Evolutionary conservation across 1,140 invertebrate genomes (phyloP).

Genomic region (Aphidius ervi): DNA sequence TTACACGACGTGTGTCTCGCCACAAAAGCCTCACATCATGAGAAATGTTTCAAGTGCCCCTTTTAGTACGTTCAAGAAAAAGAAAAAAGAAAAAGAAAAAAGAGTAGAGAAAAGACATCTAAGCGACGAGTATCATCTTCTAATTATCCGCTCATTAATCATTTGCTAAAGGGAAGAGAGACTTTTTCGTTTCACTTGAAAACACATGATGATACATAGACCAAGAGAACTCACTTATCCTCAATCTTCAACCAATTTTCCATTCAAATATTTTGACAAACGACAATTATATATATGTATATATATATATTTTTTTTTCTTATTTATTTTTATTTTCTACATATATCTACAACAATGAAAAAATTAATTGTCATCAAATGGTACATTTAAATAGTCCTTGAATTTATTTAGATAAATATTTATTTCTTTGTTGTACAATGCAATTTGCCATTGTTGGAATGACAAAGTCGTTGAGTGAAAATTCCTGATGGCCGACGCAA

Average conservation of each 20-base stretch:
- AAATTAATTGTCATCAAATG: too few relatives aligned
- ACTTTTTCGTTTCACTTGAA: conserved; percentile 4
- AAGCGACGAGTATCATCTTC: conserved; percentile 22
- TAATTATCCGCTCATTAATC: conserved; percentile 28
- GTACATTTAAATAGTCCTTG: too few relatives aligned
- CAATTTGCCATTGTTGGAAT: conserved; percentile 2
- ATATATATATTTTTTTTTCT: neutral
- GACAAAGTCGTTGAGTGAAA: conserved; percentile 17
- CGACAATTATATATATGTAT: neutral
- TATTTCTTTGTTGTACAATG: too few relatives aligned
- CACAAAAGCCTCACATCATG: conserved; percentile 5
- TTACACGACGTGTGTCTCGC: conserved; percentile 10
- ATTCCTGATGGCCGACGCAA: conserved; percentile 20
- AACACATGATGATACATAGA: conserved; percentile 19
- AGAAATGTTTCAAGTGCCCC: conserved; percentile 15
- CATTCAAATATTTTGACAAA: neutral
- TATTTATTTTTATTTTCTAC: neutral
- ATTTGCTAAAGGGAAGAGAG: conserved; percentile 11
- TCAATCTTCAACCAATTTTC: neutral
- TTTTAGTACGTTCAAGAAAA: conserved; percentile 15
- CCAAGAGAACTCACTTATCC: neutral
- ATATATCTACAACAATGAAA: neutral
- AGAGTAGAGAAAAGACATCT: conserved; percentile 2
- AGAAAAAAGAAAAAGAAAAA: neutral
- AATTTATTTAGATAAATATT: too few relatives aligned